Evolutionary conservation across 1,140 invertebrate genomes (phyloP), one percentile per base, ranked within the genome.

Genomic region (Tyrophagus putrescentiae): DNA sequence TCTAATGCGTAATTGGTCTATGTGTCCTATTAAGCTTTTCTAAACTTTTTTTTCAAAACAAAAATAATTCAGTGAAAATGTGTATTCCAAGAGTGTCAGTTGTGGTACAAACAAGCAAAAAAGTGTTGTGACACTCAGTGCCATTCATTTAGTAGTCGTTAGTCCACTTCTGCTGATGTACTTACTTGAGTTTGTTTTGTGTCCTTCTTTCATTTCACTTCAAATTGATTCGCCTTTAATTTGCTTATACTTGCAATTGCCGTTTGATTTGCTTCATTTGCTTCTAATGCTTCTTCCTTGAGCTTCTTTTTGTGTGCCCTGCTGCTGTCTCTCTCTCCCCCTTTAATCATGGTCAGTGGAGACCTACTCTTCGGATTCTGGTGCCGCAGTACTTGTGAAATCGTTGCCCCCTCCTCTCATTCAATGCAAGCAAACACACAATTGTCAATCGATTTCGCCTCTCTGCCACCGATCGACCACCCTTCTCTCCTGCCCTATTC

Each of bases 261-360:
- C 45, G 18, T 48, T 48, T 48, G 45, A 48, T 18, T 48, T 48
- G 45, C 45, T 48, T 48, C 45, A 48, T 48, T 48, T 48, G 45
- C 31, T 48, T 21, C 45, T 7, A 48, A 48, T 48, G 45, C 31
- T 7, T 21, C 18, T 18, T 48, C 45, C 21, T 48, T 48, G 7
- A 7, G 23, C 13, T 21, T 48, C 7, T 48, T 7, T 7, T 21
- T 48, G 23, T 48, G 18, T 21, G 23, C 13, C 21, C 13, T 13
- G 13, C 36, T 13, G 21, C 21, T 39, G 7, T 25, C 9, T 48
- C 31, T 48, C 7, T 48, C 21, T 48, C 21, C 7, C 31, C 45
- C 31, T 21, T 48, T 48, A 25, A 9, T 29, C 23, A 18, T 7
- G 13, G 45, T 48, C 45, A 48, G 31, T 48, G 21, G 45, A 48